phyloP scores from a whole-genome alignment of 2,113 vertebrate genomes.

The Lucifuga dentata region DNA sequence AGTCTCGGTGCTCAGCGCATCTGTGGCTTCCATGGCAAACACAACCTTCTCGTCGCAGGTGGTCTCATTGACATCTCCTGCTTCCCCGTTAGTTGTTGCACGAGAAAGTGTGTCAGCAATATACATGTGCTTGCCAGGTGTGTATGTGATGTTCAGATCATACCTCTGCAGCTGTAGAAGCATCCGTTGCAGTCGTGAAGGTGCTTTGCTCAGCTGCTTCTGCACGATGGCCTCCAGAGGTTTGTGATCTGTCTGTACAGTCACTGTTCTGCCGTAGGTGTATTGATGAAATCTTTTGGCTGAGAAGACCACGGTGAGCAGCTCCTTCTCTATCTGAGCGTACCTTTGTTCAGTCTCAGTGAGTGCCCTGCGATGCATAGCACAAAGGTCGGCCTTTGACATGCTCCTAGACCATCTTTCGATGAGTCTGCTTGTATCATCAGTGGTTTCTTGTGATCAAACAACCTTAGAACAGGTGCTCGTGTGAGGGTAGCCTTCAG shows the following conservation, averaged over 20 bases:
- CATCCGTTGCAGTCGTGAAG: constrained; percentile 12
- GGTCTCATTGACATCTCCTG: not conserved
- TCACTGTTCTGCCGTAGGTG: no score
- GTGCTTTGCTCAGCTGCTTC: constrained; percentile 25
- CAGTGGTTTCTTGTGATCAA: constrained; percentile 10
- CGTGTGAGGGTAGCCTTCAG: constrained; percentile 21
- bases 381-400: constrained; percentile 10
- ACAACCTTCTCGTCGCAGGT: constrained; percentile 18
- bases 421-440: constrained; percentile 35
- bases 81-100: not conserved
- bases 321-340: no score
- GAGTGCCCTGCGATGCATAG: constrained; percentile 25
- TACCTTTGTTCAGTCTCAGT: constrained; percentile 26
- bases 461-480: constrained; percentile 28
- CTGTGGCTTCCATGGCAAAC: constrained; percentile 7
- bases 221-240: constrained; percentile 28
- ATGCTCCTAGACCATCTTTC: constrained; percentile 34
- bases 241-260: constrained; percentile 49
- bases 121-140: constrained; percentile 28
- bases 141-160: constrained; percentile 14
- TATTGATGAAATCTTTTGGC: no score
- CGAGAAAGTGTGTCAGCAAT: constrained; percentile 4
- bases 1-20: not conserved
- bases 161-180: constrained; percentile 24
- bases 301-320: no score